Conservation (phyloP, 2,113 vertebrate genomes). For the Pteruthius melanotis region DNA sequence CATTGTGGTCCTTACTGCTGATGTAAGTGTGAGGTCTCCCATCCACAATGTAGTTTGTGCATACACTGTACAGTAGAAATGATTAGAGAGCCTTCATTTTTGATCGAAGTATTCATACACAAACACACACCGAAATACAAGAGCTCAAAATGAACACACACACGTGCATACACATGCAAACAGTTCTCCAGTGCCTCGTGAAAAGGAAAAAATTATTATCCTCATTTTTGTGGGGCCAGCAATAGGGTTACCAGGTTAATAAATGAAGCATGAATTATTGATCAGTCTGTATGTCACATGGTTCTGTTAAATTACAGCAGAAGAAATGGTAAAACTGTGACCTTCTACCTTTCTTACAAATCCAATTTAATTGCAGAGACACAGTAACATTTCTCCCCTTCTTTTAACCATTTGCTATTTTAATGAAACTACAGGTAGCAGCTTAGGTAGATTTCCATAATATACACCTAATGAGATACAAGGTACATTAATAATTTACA, state of each 20-base stretch:
- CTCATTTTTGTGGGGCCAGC: slow-evolving; percentile 66
- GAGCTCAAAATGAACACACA: background rate
- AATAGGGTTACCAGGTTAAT: slow-evolving; percentile 66
- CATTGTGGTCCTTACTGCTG: background rate
- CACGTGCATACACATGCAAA: background rate
- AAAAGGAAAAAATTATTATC: slow-evolving; percentile 36
- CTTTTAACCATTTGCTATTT: slow-evolving; percentile 60
- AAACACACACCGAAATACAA: background rate
- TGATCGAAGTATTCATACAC: background rate
- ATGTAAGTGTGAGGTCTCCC: background rate
- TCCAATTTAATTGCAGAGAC: slow-evolving; percentile 33
- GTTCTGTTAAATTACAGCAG: slow-evolving; percentile 62
- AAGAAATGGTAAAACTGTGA: slow-evolving; percentile 36
- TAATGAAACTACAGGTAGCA: slow-evolving; percentile 33
- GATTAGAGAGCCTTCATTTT: rapidly evolving
- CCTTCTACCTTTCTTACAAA: slow-evolving; percentile 27
- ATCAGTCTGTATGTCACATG: slow-evolving; percentile 9
- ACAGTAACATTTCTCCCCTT: background rate
- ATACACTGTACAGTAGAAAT: background rate
- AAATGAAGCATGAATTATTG: slow-evolving; percentile 75
- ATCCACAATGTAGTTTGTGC: rapidly evolving
- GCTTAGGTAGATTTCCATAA: slow-evolving; percentile 47
- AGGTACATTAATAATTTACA: slow-evolving; percentile 62
- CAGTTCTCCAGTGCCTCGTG: background rate
- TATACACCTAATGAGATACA: slow-evolving; percentile 29